Conservation (phyloP, 2,113 vertebrate genomes). For the Phalacrocorax brasilianus region DNA sequence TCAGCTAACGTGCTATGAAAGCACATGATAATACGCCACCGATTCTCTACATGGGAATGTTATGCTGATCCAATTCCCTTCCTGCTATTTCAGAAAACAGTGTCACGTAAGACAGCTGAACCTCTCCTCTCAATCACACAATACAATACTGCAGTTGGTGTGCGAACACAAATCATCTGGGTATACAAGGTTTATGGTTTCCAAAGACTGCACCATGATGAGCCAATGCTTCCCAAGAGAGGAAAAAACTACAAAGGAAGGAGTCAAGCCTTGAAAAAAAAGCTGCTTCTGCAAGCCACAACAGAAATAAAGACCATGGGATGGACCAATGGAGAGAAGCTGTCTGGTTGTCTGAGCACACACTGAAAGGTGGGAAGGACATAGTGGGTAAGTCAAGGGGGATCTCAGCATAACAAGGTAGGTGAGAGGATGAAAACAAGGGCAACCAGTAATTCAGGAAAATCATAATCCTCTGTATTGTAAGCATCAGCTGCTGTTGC, state of each 20-base stretch:
- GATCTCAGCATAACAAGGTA: neutral
- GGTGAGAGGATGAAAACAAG: neutral
- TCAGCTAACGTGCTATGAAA: slow-evolving; percentile 11
- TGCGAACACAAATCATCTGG: slow-evolving; percentile 26
- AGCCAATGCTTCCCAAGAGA: neutral
- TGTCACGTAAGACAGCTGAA: slow-evolving; percentile 3
- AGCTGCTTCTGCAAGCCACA: slow-evolving; percentile 20
- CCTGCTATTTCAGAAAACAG: slow-evolving; percentile 35
- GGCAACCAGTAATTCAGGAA: neutral
- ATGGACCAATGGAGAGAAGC: neutral
- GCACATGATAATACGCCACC: slow-evolving; percentile 16
- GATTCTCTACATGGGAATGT: slow-evolving; percentile 45
- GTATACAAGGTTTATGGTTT: slow-evolving; percentile 52
- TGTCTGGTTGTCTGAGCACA: neutral
- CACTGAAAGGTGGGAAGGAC: neutral
- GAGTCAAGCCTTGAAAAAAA: slow-evolving; percentile 13
- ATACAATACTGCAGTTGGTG: neutral
- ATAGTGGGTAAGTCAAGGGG: neutral
- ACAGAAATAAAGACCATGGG: neutral
- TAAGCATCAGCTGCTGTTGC: neutral
- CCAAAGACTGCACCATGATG: neutral
- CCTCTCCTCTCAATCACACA: slow-evolving; percentile 28
- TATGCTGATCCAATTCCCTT: slow-evolving; percentile 27
- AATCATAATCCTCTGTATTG: neutral
- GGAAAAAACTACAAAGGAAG: neutral